Evolutionary conservation across 2,113 vertebrate genomes (phyloP).

Genomic region (Antigone vipio): DNA sequence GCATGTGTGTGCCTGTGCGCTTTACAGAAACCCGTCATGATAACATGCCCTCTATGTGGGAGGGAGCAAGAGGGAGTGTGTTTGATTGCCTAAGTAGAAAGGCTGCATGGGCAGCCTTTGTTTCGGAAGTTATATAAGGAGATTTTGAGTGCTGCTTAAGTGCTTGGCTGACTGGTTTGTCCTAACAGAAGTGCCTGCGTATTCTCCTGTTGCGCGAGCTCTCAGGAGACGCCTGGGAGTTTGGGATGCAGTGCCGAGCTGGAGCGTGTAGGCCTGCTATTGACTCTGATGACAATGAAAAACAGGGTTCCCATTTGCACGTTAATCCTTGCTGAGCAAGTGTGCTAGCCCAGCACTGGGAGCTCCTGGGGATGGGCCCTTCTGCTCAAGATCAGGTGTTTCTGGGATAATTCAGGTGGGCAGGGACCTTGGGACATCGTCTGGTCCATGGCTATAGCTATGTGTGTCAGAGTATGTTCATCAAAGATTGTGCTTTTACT

Average conservation of each 20-base stretch:
- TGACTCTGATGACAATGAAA: accelerated
- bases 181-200: not conserved
- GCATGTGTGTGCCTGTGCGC: accelerated
- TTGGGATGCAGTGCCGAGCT: not conserved
- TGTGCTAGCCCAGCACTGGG: not conserved
- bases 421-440: not conserved
- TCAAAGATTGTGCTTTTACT: not conserved
- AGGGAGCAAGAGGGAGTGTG: not conserved
- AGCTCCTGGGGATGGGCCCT: not conserved
- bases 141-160: not conserved
- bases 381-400: not conserved
- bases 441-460: not conserved
- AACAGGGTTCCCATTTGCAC: not conserved
- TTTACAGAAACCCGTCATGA: not conserved
- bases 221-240: not conserved
- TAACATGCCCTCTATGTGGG: not conserved
- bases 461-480: accelerated
- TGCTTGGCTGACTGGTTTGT: not conserved
- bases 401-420: not conserved
- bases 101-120: not conserved
- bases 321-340: not conserved
- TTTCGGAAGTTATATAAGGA: not conserved
- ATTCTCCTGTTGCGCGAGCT: accelerated
- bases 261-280: not conserved
- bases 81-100: not conserved